phyloP scores from a whole-genome alignment of 2,888 invertebrate species.

The Drepanosiphum platanoidis region DNA sequence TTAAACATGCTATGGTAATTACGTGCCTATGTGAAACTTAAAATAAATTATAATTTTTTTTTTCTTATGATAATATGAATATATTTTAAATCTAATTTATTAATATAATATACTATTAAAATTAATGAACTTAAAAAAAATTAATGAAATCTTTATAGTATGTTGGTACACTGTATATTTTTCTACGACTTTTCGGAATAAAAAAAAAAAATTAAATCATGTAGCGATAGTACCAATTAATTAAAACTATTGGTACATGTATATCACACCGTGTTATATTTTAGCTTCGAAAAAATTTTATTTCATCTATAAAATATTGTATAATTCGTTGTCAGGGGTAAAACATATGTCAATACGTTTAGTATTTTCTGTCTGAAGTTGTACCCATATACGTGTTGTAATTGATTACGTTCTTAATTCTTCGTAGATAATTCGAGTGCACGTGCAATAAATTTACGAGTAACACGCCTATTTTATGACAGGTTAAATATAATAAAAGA shows the following conservation, averaged over 20 bases:
- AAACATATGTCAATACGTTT: not conserved
- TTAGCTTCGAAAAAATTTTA: not conserved
- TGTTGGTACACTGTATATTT: not conserved
- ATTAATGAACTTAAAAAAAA: not conserved
- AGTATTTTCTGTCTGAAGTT: not conserved
- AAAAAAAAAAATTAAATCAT: not conserved
- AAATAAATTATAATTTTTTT: not conserved
- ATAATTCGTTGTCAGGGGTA: not conserved
- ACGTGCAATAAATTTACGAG: slow-evolving; percentile 27
- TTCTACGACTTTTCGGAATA: not conserved
- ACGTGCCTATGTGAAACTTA: not conserved
- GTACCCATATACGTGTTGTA: not conserved
- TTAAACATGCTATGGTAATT: not conserved
- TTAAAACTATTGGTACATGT: not conserved
- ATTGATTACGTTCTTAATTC: slow-evolving; percentile 12
- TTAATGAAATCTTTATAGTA: not conserved
- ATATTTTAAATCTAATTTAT: not conserved
- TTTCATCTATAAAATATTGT: not conserved
- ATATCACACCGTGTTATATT: not conserved
- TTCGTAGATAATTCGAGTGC: not conserved
- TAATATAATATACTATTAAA: not conserved
- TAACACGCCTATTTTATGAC: not conserved
- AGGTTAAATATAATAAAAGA: not conserved
- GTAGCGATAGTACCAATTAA: not conserved
- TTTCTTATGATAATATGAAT: not conserved